Base-by-base conservation (phyloP, 2,797 vertebrate genomes). In the Threskiornis aethiopicus region DNA sequence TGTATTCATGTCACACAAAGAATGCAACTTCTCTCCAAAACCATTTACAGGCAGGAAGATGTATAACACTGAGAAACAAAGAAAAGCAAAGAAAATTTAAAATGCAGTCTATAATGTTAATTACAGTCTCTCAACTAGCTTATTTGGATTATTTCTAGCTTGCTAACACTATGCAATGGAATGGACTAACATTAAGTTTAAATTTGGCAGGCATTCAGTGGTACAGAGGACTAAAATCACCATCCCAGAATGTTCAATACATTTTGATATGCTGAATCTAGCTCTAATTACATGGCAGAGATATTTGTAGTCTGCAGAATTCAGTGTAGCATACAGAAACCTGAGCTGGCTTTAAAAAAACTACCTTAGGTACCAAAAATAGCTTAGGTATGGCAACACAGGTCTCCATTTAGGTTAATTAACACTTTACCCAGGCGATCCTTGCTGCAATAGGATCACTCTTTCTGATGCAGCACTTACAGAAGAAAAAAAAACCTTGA, bases 61-160 rank as follows among this genome's bases (percentile, higher is more conserved):
- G 5, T 57, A 5, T 42, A 75, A 75, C 37, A 51, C 0, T 29
- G 26, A 86, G 72, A 87, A 83, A 41, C 13, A 82, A 89, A 57
- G 42, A 51, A 78, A 72, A 66, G 19, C 26, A 66, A 70, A 89
- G 16, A 49, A 73, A 89, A 84, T n/a, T 57, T 47, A 28, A 73
- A 91, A 57, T 64, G 46, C 46, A 47, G 31, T 66, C 39, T 70
- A 16, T 47, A 89, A 57, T 19, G 44, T 82, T 92, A 92, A 80
- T 52, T 85, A 76, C 55, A 52, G 37, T 61, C 59, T 73, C 49
- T 89, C 46, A 80, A 5, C 11, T 2, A 8, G 17, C 4, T 65
- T 76, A 69, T 87, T 94, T 91, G 87, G n/a, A 64, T 70, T 89
- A 55, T 81, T 93, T 92, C 84, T 83, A 83, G 65, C 13, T 80